A percentile compares a stretch with the other conserved stretches of the same genome.
Evolutionary conservation across 2,888 invertebrate genomes (phyloP).

Genomic region (Noctuana brunneofusca): DNA sequence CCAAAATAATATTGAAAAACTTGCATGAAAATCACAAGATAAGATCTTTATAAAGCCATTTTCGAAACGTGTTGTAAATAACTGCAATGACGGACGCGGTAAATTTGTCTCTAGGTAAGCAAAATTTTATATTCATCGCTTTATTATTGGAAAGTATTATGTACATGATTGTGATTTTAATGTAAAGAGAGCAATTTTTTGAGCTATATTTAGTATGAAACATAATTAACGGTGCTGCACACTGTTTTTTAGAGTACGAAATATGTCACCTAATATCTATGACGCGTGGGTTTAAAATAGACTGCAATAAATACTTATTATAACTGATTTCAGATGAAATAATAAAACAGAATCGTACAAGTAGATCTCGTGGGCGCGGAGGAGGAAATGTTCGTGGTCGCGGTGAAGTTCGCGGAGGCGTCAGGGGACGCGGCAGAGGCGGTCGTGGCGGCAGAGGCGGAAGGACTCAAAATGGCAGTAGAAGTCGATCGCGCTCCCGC

Average conservation of each 20-base stretch:
- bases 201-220: neutral
- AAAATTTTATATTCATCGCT: constrained; percentile 31
- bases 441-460: constrained; percentile 51
- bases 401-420: constrained; percentile 49
- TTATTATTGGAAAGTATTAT: neutral
- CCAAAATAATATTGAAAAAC: neutral
- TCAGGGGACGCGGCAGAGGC: constrained; percentile 47
- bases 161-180: neutral
- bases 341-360: constrained; percentile 66
- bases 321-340: constrained; percentile 62
- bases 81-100: constrained; percentile 64
- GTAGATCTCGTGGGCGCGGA: constrained; percentile 65
- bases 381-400: constrained; percentile 47
- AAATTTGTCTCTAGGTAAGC: constrained; percentile 74
- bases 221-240: neutral
- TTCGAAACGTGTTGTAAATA: neutral
- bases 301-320: neutral
- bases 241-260: neutral
- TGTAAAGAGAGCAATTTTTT: neutral
- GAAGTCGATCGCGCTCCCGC: neutral
- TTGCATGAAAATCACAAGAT: no score
- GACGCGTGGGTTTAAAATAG: constrained; percentile 35
- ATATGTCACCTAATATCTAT: constrained; percentile 22
- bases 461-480: constrained; percentile 1
- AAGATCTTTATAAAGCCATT: no score